Base-by-base conservation (phyloP, 2,113 vertebrate species). In the Trichomycterus rosablanca region DNA sequence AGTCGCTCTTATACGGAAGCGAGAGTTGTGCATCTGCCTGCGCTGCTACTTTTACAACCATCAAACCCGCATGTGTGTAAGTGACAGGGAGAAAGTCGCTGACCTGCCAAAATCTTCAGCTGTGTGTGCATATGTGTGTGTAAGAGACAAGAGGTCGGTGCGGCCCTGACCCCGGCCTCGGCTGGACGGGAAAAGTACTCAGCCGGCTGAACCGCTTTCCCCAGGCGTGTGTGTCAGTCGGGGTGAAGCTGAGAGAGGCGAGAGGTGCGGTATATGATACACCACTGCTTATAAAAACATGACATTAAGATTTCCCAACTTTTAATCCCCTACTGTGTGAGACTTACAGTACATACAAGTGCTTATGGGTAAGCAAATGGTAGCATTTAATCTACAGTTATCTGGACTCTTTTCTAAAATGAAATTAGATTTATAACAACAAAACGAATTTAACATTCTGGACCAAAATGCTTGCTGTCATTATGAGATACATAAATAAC, bases 11-110 rank as follows among this genome's bases (percentile, higher is more conserved):
- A 85, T 88, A 83, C 70, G 80, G 78, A 59, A 66, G 62, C 72
- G 57, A 67, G 54, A 68, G 70, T 78, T 77, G 77, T 76, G 78
- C 78, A 86, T 81, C 77, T 83, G 82, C 83, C 81, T 82, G 74
- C 76, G 67, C 72, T 72, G 79, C 74, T 78, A 78, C 73, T 80
- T 86, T 86, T 81, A 86, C 76, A 76, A 77, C 79, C 66, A 43
- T 35, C 59, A 52, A 23, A 53, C 42, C 24, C 43, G 46, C 23
- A 57, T 59, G 62, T 60, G 59, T 48, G 15, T 66, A 26, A 48
- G 48, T 26, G 15, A 53, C 59, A 49, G n/a, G 18, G 59, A 61
- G 68, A 63, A 59, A 74, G 71, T 62, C 64, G 59, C 63, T 55
- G 58, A 66, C 61, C 56, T 63, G 56, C 52, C 63, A 70, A 34